A percentile compares a stretch with the other conserved stretches of the same genome.
Conservation (phyloP, 2,888 invertebrate genomes). For the Sericinus montela region DNA sequence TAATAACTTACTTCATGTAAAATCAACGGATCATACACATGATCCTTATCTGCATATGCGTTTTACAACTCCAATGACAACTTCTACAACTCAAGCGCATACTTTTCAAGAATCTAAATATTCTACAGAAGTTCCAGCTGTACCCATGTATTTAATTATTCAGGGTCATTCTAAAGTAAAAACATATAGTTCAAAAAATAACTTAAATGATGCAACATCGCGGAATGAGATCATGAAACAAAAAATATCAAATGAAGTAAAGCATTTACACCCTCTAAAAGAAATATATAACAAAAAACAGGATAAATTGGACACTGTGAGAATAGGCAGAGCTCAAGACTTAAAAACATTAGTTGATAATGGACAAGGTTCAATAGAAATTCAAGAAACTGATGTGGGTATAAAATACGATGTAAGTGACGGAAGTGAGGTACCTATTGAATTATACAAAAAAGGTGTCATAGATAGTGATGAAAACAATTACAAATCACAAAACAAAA, state of each 20-base stretch:
- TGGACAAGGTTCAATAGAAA: constrained; percentile 72
- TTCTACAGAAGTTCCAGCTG: constrained; percentile 71
- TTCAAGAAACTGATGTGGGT: constrained; percentile 79
- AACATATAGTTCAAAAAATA: constrained; percentile 83
- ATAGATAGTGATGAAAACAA: constrained; percentile 75
- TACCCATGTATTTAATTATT: constrained; percentile 87
- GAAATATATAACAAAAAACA: constrained; percentile 52
- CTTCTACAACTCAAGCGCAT: constrained; percentile 77
- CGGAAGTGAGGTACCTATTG: constrained; percentile 70
- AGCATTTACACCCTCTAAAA: constrained; percentile 75
- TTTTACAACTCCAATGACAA: constrained; percentile 69
- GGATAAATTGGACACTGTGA: constrained; percentile 38
- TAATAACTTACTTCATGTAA: constrained; percentile 36
- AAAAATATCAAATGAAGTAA: constrained; percentile 74
- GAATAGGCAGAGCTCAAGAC: constrained; percentile 54
- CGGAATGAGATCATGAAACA: constrained; percentile 75
- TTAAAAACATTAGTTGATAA: constrained; percentile 58
- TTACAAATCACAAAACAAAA: constrained; percentile 32
- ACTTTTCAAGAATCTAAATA: constrained; percentile 37
- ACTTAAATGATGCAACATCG: constrained; percentile 47
- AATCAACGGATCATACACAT: constrained; percentile 44
- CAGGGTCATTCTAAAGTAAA: constrained; percentile 93
- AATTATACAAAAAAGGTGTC: constrained; percentile 80
- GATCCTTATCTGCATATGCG: constrained; percentile 70
- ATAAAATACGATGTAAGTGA: constrained; percentile 79